Evolutionary conservation across 2,113 vertebrate species (phyloP), one percentile per base, ranked within the genome.

Genomic region (Neoarius graeffei): DNA sequence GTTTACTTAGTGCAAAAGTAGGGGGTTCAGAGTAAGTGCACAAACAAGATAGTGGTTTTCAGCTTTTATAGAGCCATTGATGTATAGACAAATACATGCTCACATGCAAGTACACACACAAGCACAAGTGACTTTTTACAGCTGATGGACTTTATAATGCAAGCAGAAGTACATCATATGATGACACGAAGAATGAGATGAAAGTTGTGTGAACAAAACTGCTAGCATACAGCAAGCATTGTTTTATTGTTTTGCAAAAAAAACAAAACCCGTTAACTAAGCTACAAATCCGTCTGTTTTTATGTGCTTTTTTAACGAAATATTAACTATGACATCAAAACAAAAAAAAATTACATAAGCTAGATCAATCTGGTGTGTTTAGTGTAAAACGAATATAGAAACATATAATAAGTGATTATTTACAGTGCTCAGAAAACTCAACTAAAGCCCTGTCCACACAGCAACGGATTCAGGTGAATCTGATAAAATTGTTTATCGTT

Each of bases 1-100:
- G 89, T 88, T 92, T 87, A 89, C 85, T 87, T 84, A 85, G 83
- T 50, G 73, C 13, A 42, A 85, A 87, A 56, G 52, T 67, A 87
- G 67, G 57, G 54, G 23, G 23, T 81, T 87, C 27, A 69, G 74
- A 56, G 60, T 59, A 79, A 85, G 83, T 86, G 81, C 50, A 57
- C n/a, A 52, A 42, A 25, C 42, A 83, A n/a, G 52, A 64, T 76
- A 57, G 25, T 73, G 50, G 67, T 83, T 85, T 89, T 87, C 14
- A 35, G 67, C 80, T 90, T 86, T 86, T 84, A 88, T 27, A 69
- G 42, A 90, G 23, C n/a, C 23, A 4, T 27, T 80, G 64, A 83
- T 73, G 54, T 17, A 66, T 54, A 69, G n/a, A 89, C 56, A 56
- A 54, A 74, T 76, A 15, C 20, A 25, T 79, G 50, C 69, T 42